Evolutionary conservation across 1,140 invertebrate species (phyloP).

Genomic region (Lucilia sericata): DNA sequence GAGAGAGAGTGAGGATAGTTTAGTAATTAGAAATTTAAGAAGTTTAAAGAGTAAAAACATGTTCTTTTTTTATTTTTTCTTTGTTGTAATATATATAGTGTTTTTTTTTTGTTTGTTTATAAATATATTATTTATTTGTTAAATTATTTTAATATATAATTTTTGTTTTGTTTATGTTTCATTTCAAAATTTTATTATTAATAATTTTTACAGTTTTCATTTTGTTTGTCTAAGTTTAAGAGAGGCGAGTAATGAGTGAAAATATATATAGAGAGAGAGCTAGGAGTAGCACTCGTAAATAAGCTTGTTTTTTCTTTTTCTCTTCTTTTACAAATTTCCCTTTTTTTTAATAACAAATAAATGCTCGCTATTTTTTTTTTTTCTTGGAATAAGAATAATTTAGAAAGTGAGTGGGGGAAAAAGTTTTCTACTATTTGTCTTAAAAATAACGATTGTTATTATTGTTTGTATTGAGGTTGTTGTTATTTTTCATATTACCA

Average conservation of each 20-base stretch:
- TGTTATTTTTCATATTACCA: conserved; percentile 44
- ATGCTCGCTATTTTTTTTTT: neutral
- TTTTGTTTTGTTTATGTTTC: neutral
- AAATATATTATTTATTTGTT: conserved; percentile 13
- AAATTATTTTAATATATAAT: neutral
- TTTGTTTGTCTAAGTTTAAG: neutral
- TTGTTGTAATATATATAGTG: neutral
- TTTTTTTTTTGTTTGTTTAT: neutral
- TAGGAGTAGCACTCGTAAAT: neutral
- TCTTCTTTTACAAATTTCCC: neutral
- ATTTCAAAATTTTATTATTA: conserved; percentile 22
- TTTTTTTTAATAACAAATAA: neutral
- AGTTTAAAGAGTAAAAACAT: neutral
- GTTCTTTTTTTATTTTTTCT: neutral
- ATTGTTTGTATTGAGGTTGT: conserved; percentile 50
- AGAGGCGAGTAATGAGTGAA: neutral
- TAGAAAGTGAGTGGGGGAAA: neutral
- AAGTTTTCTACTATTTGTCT: neutral
- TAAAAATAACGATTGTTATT: conserved; percentile 46
- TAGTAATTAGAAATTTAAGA: neutral
- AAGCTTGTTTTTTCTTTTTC: neutral
- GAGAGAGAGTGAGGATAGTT: neutral
- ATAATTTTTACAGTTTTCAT: neutral
- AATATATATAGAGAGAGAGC: neutral
- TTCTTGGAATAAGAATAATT: no score